phyloP scores from a whole-genome alignment of 2,113 vertebrate genomes.

The Chamaetylas fuelleborni region DNA sequence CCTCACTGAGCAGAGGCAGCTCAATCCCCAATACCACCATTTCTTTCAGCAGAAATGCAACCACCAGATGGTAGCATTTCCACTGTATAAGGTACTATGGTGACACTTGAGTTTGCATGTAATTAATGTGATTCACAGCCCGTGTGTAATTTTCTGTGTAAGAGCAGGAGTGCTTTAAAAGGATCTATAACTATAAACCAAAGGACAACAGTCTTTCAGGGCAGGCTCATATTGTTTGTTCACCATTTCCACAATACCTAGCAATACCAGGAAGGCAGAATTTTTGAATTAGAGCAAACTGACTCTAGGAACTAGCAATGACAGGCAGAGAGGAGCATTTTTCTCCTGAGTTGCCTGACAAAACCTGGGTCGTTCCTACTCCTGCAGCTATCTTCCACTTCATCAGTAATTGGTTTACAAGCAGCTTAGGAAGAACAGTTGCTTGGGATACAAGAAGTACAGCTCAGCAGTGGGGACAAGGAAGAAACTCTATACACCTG shows the following conservation, averaged over 20 bases:
- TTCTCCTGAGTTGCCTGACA: background rate
- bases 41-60: conserved; percentile 24
- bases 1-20: background rate
- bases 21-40: background rate
- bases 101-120: background rate
- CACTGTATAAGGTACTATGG: conserved; percentile 10
- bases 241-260: background rate
- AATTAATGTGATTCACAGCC: background rate
- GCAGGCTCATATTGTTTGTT: background rate
- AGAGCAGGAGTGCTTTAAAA: background rate
- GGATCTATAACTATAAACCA: background rate
- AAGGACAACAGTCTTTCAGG: background rate
- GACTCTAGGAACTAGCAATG: background rate
- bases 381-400: background rate
- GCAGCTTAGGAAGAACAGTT: background rate
- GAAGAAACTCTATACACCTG: background rate
- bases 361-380: background rate
- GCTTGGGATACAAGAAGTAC: background rate
- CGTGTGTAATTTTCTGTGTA: background rate
- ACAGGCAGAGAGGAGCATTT: background rate
- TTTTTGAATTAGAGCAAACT: conserved; percentile 14
- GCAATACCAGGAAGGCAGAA: background rate
- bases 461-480: background rate
- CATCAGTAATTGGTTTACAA: background rate
- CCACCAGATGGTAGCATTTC: conserved; percentile 73